Evolutionary conservation across 2,797 vertebrate species (phyloP), one percentile per base, ranked within the genome.

Genomic region (Cuculus canorus): DNA sequence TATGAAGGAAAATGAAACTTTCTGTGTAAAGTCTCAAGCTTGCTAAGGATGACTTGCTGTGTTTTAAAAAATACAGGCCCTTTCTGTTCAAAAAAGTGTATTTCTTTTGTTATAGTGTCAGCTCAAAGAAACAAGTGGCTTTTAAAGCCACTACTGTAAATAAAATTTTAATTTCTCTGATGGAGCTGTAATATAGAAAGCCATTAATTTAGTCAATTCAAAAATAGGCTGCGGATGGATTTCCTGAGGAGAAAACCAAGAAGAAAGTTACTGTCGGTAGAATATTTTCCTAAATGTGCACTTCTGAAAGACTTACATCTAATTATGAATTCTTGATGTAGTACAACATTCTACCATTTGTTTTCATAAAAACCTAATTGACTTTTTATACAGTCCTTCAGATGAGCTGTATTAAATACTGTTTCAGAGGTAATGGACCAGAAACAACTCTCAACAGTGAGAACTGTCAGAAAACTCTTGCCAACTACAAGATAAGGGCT

Each of bases 1-100:
- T 63, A 79, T 61, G 75, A 94, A 96, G 63, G 66, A 94, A 96
- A 94, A 73, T 79, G 82, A 96, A 96, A 95, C 95, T 81, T 60
- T 86, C 9, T 82, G 39, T 27, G 25, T 90, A 86, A 69, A 93
- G 93, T 39, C 43, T 80, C 6, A 57, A 69, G 43, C 69, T 91
- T 68, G 50, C n/a, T 32, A 50, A 69, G 33, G 56, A 37, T 9
- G 9, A 17, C 43, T 80, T 76, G 56, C 2, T 2, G 54, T 23
- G 13, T 64, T 95, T 88, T 82, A 7, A 14, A 68, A 75, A 54
- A n/a, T 41, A 7, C 22, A 10, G 17, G 5, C 50, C 14, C 17
- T 78, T 91, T 57, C 3, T 3, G 4, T 79, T 53, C 2, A 54
- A 41, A 86, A 25, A 86, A 43, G 5, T 28, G 0, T 60, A 27